phyloP scores from a whole-genome alignment of 2,113 vertebrate genomes.

The Chroicocephalus ridibundus region DNA sequence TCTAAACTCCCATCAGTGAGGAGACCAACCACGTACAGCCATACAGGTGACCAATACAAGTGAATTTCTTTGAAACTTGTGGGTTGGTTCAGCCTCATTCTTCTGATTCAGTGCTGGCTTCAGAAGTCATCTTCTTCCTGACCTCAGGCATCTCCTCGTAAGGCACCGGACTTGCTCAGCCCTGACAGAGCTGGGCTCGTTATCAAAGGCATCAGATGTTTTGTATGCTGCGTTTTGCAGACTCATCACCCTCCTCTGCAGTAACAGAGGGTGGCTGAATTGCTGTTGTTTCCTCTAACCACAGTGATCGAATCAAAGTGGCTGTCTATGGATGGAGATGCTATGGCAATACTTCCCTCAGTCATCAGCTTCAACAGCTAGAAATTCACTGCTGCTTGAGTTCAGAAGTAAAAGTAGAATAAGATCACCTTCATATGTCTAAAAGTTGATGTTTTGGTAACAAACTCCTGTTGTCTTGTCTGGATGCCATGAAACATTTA shows the following conservation, averaged over 20 bases:
- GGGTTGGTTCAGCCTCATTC: not conserved
- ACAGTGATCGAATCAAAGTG: not conserved
- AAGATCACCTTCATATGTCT: not conserved
- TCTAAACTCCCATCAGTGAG: not conserved
- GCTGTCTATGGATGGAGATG: not conserved
- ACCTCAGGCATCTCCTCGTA: not conserved
- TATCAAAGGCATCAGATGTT: not conserved
- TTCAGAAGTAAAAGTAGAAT: not conserved
- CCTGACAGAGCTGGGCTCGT: not conserved
- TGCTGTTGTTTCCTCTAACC: not conserved
- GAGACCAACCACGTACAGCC: not conserved
- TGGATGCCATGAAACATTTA: not conserved
- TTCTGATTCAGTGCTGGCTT: not conserved
- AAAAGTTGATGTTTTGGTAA: not conserved
- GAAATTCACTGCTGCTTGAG: not conserved
- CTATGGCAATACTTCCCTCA: not conserved
- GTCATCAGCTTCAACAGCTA: not conserved
- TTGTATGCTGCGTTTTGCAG: not conserved
- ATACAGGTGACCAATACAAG: not conserved
- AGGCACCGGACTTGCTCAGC: not conserved
- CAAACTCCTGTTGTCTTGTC: not conserved
- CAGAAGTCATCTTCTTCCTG: not conserved
- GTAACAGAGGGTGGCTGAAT: not conserved
- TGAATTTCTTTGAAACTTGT: not conserved
- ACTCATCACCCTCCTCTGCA: not conserved